Evolutionary conservation across 2,113 vertebrate genomes (phyloP).

Genomic region (Diadophis punctatus): DNA sequence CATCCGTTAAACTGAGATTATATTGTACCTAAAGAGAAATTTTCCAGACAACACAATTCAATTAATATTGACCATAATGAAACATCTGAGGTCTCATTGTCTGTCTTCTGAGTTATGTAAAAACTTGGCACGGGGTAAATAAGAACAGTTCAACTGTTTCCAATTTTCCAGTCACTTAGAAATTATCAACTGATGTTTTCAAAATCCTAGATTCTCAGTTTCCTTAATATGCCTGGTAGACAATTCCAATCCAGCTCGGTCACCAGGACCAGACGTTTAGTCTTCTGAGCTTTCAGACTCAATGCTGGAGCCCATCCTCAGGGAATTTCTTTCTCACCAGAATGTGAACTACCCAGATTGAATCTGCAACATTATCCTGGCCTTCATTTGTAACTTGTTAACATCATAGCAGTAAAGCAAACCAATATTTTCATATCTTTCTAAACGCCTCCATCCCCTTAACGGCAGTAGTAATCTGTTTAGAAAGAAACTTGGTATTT

Average conservation of each 20-base stretch:
- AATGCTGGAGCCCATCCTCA: too few relatives aligned
- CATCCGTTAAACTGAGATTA: neutral
- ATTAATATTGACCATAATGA: neutral
- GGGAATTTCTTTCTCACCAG: too few relatives aligned
- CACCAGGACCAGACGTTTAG: too few relatives aligned
- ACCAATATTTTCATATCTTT: slow-evolving; percentile 36
- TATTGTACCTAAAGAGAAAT: neutral
- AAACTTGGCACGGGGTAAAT: slow-evolving; percentile 18
- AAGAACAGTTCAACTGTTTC: slow-evolving; percentile 45
- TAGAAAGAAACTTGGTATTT: neutral
- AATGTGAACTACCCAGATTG: too few relatives aligned
- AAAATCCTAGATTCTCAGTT: slow-evolving; percentile 46
- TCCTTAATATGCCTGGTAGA: slow-evolving; percentile 36
- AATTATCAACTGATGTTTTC: slow-evolving; percentile 5
- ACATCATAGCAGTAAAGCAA: slow-evolving; percentile 44
- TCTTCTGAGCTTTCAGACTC: too few relatives aligned
- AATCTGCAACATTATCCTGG: too few relatives aligned
- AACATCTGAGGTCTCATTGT: neutral
- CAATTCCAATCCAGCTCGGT: neutral
- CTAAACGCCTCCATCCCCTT: slow-evolving; percentile 2
- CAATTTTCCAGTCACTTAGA: slow-evolving; percentile 33
- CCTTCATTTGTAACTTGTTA: neutral
- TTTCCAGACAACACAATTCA: neutral
- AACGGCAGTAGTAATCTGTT: slow-evolving; percentile 19
- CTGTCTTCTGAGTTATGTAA: neutral